Percentiles rank a stretch among this genome's conserved stretches.
These are phyloP conservation scores for Coccyzus lansbergi DNA, from an alignment of 2,797 vertebrate species.

Conservation along the genomic window DNA sequence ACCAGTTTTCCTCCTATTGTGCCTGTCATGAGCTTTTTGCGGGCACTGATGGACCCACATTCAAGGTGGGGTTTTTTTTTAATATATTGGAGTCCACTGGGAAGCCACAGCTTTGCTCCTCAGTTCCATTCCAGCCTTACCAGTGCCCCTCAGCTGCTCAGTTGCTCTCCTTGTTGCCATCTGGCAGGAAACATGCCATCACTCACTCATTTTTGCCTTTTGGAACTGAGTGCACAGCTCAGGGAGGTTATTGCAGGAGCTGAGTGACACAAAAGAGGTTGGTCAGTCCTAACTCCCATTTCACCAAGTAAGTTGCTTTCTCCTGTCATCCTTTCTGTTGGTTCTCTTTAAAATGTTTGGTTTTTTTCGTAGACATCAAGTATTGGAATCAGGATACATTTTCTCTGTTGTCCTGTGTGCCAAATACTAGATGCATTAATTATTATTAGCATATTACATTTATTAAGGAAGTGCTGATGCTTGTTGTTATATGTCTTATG, in stretches of 20 bases:
- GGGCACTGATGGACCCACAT: neutral
- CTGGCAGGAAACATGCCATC: neutral
- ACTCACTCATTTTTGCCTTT: neutral
- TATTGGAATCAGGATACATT: neutral
- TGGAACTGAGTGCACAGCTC: fast-evolving
- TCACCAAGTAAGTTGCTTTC: neutral
- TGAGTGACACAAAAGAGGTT: neutral
- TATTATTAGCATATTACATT: neutral
- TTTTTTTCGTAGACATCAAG: neutral
- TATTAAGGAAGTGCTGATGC: neutral
- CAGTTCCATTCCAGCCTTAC: neutral
- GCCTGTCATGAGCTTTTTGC: neutral
- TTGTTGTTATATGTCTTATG: neutral
- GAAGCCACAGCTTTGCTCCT: neutral
- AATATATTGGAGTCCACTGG: fast-evolving
- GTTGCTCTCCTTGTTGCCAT: neutral
- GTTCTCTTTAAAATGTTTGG: neutral
- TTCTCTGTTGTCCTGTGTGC: neutral
- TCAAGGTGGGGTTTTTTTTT: neutral
- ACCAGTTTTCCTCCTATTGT: neutral
- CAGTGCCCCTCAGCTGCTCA: neutral
- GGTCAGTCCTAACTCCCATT: fast-evolving
- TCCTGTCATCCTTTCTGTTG: neutral
- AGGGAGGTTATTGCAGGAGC: neutral
- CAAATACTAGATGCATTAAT: neutral